These are phyloP conservation scores for Pollicipes pollicipes DNA, from an alignment of 1,140 invertebrate species.

Conservation along the genomic window DNA sequence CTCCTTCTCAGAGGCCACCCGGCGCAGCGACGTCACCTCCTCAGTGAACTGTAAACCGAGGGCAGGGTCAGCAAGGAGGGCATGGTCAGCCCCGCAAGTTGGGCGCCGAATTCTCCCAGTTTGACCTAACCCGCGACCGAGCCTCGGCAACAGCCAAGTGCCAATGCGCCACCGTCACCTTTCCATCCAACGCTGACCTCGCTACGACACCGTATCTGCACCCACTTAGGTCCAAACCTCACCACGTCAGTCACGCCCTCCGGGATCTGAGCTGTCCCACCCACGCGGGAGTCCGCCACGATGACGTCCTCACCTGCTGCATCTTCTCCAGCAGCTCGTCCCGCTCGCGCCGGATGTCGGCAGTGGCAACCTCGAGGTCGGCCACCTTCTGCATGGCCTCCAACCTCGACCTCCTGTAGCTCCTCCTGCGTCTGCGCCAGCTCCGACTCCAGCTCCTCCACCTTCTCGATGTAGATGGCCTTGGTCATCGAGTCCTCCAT, in stretches of 20 bases:
- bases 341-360: constrained; percentile 54
- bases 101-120: too few relatives aligned
- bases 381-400: constrained; percentile 70
- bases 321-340: constrained; percentile 43
- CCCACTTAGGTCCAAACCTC: too few relatives aligned
- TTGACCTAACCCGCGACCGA: too few relatives aligned
- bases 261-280: too few relatives aligned
- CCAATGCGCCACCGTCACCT: too few relatives aligned
- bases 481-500: constrained; percentile 98
- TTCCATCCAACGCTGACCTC: too few relatives aligned
- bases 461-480: constrained; percentile 77
- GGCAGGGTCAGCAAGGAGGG: too few relatives aligned
- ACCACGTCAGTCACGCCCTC: too few relatives aligned
- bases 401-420: constrained; percentile 24
- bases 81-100: too few relatives aligned
- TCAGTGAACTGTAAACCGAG: constrained; percentile 27
- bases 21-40: constrained; percentile 51
- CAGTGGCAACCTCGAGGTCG: constrained; percentile 65
- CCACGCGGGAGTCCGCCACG: too few relatives aligned
- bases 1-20: constrained; percentile 59
- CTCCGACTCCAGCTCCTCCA: constrained; percentile 83
- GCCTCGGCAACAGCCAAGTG: too few relatives aligned
- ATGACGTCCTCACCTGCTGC: constrained; percentile 18
- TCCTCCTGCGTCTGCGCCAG: constrained; percentile 43
- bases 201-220: too few relatives aligned